Evolutionary conservation across 2,113 vertebrate genomes (phyloP).

Genomic region (Erinaceus europaeus): DNA sequence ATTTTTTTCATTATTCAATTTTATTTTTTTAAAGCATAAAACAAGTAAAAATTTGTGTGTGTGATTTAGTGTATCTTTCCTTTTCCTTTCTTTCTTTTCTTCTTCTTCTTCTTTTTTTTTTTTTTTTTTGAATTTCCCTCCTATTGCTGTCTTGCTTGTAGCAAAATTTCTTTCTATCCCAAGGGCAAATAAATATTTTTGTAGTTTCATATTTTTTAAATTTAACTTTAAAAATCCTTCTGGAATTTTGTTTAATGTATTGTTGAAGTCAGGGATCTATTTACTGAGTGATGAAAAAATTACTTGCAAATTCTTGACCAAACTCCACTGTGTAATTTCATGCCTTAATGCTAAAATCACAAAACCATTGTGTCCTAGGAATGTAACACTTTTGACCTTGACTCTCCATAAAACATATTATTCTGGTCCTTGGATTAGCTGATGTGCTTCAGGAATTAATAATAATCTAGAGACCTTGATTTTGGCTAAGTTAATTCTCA

Average conservation of each 20-base stretch:
- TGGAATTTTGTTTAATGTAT: slow-evolving; percentile 51
- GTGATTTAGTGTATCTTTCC: slow-evolving; percentile 24
- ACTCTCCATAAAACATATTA: slow-evolving; percentile 14
- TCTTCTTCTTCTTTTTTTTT: background rate
- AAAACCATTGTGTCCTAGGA: slow-evolving; percentile 11
- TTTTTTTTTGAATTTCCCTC: background rate
- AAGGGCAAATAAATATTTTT: slow-evolving; percentile 67
- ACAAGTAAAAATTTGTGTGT: slow-evolving; percentile 9
- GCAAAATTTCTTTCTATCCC: slow-evolving; percentile 24
- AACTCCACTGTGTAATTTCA: slow-evolving; percentile 32
- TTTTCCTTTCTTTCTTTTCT: background rate
- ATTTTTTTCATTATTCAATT: background rate
- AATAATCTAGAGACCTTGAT: slow-evolving; percentile 13
- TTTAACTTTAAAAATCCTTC: slow-evolving; percentile 45
- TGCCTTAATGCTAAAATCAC: slow-evolving; percentile 29
- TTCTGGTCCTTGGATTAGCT: background rate
- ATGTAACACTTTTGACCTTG: background rate
- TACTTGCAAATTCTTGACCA: slow-evolving; percentile 33
- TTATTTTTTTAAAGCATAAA: slow-evolving; percentile 20
- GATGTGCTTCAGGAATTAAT: background rate
- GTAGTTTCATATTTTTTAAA: slow-evolving; percentile 55
- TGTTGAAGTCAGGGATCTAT: slow-evolving; percentile 40
- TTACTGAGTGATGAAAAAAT: slow-evolving; percentile 47
- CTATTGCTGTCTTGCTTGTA: slow-evolving; percentile 31
- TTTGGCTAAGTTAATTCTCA: background rate